Evolutionary conservation across 2,113 vertebrate species (phyloP).

Genomic region (Strigops habroptila): DNA sequence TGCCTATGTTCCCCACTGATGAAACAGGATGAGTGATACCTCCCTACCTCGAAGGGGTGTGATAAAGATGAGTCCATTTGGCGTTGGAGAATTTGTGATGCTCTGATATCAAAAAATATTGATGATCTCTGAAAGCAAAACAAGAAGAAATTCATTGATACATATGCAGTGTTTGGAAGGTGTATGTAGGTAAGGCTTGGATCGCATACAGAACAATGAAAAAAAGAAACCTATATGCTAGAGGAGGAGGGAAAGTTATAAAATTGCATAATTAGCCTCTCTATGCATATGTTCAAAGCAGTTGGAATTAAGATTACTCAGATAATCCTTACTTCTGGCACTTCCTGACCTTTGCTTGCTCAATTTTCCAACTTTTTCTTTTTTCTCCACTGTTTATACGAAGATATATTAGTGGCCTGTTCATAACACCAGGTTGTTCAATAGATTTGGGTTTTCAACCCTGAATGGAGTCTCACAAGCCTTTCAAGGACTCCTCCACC

Average conservation of each 20-base stretch:
- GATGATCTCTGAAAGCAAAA: background rate
- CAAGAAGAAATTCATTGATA: background rate
- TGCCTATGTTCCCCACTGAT: background rate
- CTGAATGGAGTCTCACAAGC: background rate
- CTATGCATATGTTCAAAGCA: background rate
- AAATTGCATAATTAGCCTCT: background rate
- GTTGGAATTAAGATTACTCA: background rate
- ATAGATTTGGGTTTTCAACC: background rate
- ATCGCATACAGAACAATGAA: background rate
- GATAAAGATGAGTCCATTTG: background rate
- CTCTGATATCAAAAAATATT: background rate
- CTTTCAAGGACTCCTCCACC: background rate
- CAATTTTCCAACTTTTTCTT: background rate
- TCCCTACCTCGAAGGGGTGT: background rate
- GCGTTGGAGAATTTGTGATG: background rate
- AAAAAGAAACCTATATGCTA: background rate
- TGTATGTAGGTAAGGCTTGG: background rate
- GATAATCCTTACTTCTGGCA: background rate
- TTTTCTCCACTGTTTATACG: background rate
- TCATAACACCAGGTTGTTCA: background rate
- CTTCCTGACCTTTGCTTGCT: background rate
- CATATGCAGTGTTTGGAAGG: background rate
- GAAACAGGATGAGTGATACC: background rate
- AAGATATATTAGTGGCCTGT: accelerated
- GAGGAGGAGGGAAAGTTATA: background rate